These are phyloP conservation scores for Brachycybe producta DNA, from an alignment of 2,888 invertebrate genomes.

Conservation along the genomic window DNA sequence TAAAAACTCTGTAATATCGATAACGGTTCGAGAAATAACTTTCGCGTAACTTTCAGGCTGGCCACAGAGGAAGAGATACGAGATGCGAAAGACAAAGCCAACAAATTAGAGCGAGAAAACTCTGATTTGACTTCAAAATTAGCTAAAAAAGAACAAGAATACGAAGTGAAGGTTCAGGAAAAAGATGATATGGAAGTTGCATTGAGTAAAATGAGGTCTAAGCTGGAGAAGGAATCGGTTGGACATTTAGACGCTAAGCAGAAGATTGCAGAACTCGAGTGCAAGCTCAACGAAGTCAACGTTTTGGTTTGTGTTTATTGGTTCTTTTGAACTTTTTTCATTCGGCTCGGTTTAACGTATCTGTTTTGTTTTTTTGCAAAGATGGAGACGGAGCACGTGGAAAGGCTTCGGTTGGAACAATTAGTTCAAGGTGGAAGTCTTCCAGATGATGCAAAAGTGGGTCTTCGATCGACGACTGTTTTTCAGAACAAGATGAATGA, in stretches of 20 bases:
- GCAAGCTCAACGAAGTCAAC: conserved; percentile 48
- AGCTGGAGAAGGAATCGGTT: conserved; percentile 77
- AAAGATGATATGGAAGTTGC: conserved; percentile 82
- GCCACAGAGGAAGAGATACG: conserved; percentile 88
- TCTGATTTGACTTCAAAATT: conserved; percentile 71
- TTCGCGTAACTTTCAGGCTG: conserved; percentile 37
- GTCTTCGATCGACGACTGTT: conserved; percentile 26
- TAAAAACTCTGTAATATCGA: not conserved
- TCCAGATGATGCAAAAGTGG: conserved; percentile 80
- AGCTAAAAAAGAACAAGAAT: conserved; percentile 80
- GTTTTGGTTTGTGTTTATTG: conserved; percentile 41
- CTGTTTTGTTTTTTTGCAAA: conserved; percentile 18
- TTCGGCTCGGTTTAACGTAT: not conserved
- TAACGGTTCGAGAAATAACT: conserved; percentile 4
- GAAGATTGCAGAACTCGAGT: conserved; percentile 50
- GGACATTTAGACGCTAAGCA: conserved; percentile 76
- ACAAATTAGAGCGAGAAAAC: conserved; percentile 76
- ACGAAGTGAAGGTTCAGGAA: conserved; percentile 78
- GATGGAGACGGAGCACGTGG: conserved; percentile 38
- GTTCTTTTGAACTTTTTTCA: not conserved
- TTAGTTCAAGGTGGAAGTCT: conserved; percentile 80
- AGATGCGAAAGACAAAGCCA: conserved; percentile 71
- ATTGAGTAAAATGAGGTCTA: conserved; percentile 63
- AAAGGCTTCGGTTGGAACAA: conserved; percentile 67
- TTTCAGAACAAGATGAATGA: conserved; percentile 22